phyloP scores from a whole-genome alignment of 1,140 invertebrate genomes.

The Plutomurus gul region DNA sequence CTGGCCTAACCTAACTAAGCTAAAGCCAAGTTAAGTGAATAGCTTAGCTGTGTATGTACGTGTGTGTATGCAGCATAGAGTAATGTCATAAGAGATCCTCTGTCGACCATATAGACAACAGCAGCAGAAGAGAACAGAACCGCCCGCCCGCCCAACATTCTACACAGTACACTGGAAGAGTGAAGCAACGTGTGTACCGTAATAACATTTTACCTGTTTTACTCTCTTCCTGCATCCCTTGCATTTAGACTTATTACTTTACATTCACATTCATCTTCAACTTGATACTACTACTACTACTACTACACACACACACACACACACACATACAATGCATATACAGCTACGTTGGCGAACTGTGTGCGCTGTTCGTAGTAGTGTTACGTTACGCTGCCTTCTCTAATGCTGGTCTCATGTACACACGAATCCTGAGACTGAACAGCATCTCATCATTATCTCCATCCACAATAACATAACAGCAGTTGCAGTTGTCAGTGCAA shows the following conservation, averaged over 20 bases:
- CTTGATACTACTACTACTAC: background rate
- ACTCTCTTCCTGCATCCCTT: conserved; percentile 12
- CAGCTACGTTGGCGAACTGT: background rate
- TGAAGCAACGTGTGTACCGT: background rate
- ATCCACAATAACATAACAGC: conserved; percentile 29
- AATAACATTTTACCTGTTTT: conserved; percentile 23
- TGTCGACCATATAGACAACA: too few species aligned
- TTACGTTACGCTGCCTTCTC: background rate
- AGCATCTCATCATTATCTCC: conserved; percentile 23
- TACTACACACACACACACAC: too few species aligned
- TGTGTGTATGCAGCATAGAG: too few species aligned
- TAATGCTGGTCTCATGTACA: background rate
- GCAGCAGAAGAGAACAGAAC: background rate
- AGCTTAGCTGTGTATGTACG: too few species aligned
- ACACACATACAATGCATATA: too few species aligned
- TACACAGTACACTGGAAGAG: background rate
- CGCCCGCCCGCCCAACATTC: background rate
- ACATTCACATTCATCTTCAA: conserved; percentile 14
- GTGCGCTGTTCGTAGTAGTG: background rate
- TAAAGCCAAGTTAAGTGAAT: too few species aligned
- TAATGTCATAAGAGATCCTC: too few species aligned
- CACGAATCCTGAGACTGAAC: too few species aligned
- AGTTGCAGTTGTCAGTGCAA: conserved; percentile 26
- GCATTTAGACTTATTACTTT: background rate
- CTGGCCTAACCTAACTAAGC: background rate